phyloP scores from a whole-genome alignment of 2,888 invertebrate genomes.

The Gibbula magus region DNA sequence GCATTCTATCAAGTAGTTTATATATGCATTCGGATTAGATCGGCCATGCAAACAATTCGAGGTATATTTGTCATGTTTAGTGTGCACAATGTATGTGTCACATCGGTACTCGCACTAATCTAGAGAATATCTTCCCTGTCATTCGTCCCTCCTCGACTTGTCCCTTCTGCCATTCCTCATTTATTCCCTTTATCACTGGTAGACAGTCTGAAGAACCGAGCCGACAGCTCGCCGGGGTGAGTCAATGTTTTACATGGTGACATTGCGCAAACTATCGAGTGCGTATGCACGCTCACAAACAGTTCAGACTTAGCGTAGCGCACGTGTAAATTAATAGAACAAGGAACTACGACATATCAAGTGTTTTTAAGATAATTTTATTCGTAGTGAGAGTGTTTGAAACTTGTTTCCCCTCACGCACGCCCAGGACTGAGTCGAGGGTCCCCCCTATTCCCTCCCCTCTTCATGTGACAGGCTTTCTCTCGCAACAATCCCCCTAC shows the following conservation, averaged over 20 bases:
- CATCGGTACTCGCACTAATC: neutral
- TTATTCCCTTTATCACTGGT: neutral
- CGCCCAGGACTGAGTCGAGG: neutral
- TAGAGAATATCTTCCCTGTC: neutral
- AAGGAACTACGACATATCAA: slow-evolving; percentile 11
- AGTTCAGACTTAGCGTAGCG: neutral
- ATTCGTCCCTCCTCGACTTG: slow-evolving; percentile 1
- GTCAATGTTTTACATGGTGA: neutral
- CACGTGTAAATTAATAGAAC: slow-evolving; percentile 6
- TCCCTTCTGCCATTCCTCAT: neutral
- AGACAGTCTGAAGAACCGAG: neutral
- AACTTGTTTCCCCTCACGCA: neutral
- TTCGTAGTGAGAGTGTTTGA: slow-evolving; percentile 3
- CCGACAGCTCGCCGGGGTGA: neutral
- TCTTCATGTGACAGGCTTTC: slow-evolving; percentile 5
- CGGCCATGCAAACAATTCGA: neutral
- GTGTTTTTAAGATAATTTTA: slow-evolving; percentile 10
- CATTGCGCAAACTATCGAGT: neutral
- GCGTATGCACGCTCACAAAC: slow-evolving; percentile 5
- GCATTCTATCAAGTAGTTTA: too few species aligned
- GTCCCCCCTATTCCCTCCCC: neutral
- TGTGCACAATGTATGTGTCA: neutral
- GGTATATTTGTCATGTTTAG: neutral
- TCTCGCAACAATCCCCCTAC: neutral
- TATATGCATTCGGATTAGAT: too few species aligned